phyloP scores from a whole-genome alignment of 2,888 invertebrate genomes.

The Cremastinae sp. region DNA sequence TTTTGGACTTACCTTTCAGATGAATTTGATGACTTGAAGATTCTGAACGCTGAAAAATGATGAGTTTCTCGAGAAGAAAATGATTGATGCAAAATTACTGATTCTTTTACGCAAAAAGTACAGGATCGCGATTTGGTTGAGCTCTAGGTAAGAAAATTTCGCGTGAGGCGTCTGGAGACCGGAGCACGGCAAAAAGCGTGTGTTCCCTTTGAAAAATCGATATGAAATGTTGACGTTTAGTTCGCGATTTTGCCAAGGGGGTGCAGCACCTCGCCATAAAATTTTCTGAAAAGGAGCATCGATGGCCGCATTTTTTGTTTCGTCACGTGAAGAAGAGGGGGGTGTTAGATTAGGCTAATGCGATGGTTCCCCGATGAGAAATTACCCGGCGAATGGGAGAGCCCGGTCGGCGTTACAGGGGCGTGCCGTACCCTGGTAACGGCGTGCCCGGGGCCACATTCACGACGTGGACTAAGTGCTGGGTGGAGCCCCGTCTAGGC shows the following conservation, averaged over 20 bases:
- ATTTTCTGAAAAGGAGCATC: slow-evolving; percentile 72
- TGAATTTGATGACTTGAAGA: background rate
- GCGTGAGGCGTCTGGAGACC: slow-evolving; percentile 4
- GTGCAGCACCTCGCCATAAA: slow-evolving; percentile 78
- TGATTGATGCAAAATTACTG: slow-evolving; percentile 27
- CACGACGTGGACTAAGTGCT: slow-evolving; percentile 83
- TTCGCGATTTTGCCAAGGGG: slow-evolving; percentile 70
- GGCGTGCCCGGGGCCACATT: slow-evolving; percentile 81
- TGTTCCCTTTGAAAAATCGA: slow-evolving; percentile 73
- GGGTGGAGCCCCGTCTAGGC: slow-evolving; percentile 80
- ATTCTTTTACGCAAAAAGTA: slow-evolving; percentile 34
- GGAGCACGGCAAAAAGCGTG: slow-evolving; percentile 48
- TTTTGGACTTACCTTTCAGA: background rate
- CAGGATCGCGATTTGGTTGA: slow-evolving; percentile 24
- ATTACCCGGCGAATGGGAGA: slow-evolving; percentile 81
- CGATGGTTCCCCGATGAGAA: slow-evolving; percentile 79
- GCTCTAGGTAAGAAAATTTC: slow-evolving; percentile 16
- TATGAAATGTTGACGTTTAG: slow-evolving; percentile 69
- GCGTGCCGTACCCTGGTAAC: slow-evolving; percentile 83
- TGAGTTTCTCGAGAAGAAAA: background rate
- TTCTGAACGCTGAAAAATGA: background rate
- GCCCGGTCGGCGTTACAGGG: slow-evolving; percentile 79
- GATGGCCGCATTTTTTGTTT: slow-evolving; percentile 78
- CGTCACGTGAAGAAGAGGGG: slow-evolving; percentile 81
- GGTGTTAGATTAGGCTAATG: slow-evolving; percentile 80